These are phyloP conservation scores for Ara ararauna DNA, from an alignment of 2,797 vertebrate genomes.

Conservation along the genomic window DNA sequence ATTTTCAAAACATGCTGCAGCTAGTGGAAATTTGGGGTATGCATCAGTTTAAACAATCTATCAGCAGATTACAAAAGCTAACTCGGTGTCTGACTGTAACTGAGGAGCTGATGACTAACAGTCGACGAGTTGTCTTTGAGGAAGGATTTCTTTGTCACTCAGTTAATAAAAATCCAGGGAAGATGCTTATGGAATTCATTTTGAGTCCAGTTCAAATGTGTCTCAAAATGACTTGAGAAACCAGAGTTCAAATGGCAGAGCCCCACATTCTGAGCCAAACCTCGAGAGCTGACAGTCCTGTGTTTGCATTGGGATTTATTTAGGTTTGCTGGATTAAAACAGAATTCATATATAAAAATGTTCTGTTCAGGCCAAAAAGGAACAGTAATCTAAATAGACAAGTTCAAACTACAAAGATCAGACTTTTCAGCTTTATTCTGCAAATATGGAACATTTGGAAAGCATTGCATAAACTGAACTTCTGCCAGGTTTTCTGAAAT, in stretches of 20 bases:
- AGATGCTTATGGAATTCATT: not conserved
- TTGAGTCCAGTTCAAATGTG: not conserved
- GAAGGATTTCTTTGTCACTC: slow-evolving; percentile 31
- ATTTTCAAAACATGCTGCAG: slow-evolving; percentile 20
- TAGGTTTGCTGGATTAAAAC: slow-evolving; percentile 31
- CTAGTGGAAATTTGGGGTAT: slow-evolving; percentile 29
- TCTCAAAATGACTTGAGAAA: slow-evolving; percentile 13
- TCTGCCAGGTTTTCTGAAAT: slow-evolving; percentile 70
- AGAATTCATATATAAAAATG: not conserved
- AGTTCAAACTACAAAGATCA: slow-evolving; percentile 63
- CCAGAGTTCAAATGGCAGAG: not conserved
- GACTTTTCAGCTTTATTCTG: slow-evolving; percentile 58
- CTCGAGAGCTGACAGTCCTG: not conserved
- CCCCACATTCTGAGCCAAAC: not conserved
- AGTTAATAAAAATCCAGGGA: not conserved
- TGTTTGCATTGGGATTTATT: not conserved
- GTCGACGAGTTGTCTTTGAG: not conserved
- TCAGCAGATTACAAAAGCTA: slow-evolving; percentile 35
- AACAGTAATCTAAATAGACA: slow-evolving; percentile 56
- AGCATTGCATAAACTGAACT: slow-evolving; percentile 66
- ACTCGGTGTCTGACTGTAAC: not conserved
- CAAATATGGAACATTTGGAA: slow-evolving; percentile 66
- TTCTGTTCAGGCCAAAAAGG: slow-evolving; percentile 45
- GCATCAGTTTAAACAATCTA: slow-evolving; percentile 40
- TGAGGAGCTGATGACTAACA: slow-evolving; percentile 17